Evolutionary conservation across 1,140 invertebrate species (phyloP), one percentile per base, ranked within the genome.

Genomic region (Antheraea mylitta): DNA sequence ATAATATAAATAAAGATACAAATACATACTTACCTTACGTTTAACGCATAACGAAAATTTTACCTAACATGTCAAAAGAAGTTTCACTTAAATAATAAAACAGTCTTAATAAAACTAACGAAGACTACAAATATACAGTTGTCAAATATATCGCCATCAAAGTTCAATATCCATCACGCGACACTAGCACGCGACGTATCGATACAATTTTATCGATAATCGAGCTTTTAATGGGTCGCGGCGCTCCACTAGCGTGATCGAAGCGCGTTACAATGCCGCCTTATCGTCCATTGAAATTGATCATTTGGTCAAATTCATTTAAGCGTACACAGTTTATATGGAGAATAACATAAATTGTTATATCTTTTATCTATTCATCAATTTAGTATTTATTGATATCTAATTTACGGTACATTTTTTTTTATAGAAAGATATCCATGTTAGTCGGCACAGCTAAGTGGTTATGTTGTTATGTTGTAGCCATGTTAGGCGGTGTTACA

Each of bases 161-260:
- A 30, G 30, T 63, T 36, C 37, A 30, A 37, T 16, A 16, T 9
- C 45, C 45, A 48, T 53, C 45, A 63, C 61, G 59, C 59, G 18
- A 22, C 59, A 7, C 59, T 10, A n/a, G 10, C 73, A 79, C 78
- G 75, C 77, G 76, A 83, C 67, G 62, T 71, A 59, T 75, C 70
- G 69, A 78, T 76, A 77, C 78, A 73, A 80, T 77, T 75, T 48
- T 68, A 72, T 79, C 73, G 70, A 81, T 74, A 71, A 73, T 77
- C 76, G 68, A 64, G 58, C 59, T 60, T 70, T 72, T 72, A 75
- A 72, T 70, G 65, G 69, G 66, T 42, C 68, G 64, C 71, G 68
- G 11, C 16, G 11, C 45, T 53, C 74, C 64, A 73, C 63, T 83
- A 71, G 77, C 78, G 72, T 78, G 45, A 16, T 53, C 4, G 45